Percentiles rank a stretch among this genome's conserved stretches.
These are phyloP conservation scores for Hirundo rustica DNA, from an alignment of 2,797 vertebrate species.

Conservation along the genomic window DNA sequence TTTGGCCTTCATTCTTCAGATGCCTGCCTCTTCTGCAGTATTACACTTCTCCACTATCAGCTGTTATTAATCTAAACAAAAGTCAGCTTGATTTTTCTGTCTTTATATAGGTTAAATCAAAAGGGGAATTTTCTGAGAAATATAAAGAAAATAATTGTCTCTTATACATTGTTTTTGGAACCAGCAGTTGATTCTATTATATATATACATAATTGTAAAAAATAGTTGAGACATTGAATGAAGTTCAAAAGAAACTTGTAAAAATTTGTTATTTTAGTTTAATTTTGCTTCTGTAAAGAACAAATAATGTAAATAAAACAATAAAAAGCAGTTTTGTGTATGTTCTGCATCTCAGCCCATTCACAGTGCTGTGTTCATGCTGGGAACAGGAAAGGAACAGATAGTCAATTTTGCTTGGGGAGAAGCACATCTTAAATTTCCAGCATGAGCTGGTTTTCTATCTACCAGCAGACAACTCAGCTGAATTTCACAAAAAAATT, in stretches of 20 bases:
- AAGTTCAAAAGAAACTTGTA: neutral
- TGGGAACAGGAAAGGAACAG: neutral
- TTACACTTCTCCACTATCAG: neutral
- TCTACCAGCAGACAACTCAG: neutral
- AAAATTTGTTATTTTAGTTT: neutral
- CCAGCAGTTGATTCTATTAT: neutral
- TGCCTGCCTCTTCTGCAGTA: neutral
- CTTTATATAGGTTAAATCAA: neutral
- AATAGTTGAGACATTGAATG: neutral
- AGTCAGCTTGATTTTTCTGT: neutral
- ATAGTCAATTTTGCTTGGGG: neutral
- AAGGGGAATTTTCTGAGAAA: neutral
- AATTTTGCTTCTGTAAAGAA: neutral
- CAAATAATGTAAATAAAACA: neutral
- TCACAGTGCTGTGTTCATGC: neutral
- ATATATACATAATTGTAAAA: neutral
- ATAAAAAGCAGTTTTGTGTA: neutral
- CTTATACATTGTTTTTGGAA: neutral
- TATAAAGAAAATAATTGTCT: neutral
- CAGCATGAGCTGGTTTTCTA: neutral
- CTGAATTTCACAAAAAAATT: neutral
- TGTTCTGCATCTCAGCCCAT: neutral
- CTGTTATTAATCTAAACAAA: neutral
- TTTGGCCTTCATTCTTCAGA: neutral
- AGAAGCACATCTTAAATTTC: neutral